Evolutionary conservation across 2,888 invertebrate genomes (phyloP), one percentile per base, ranked within the genome.

Genomic region (Lasioglossum pauxillum): DNA sequence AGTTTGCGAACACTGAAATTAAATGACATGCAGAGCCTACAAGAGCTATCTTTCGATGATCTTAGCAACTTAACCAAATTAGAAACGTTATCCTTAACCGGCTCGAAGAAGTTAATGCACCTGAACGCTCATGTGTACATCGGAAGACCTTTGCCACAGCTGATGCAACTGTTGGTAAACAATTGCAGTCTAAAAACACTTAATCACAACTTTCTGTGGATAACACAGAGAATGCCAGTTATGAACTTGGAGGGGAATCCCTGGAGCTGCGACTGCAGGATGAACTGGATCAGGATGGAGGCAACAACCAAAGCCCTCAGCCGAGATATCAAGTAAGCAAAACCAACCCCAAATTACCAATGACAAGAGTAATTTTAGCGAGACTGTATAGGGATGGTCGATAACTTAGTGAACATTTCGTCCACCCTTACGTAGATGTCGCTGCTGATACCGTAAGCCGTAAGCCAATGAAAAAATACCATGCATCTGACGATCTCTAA

Each of bases 241-340:
- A 87, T 97, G 73, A 96, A 96, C 89, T 90, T 97, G 16, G 96
- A 96, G 89, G 96, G 96, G 1, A 97, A 97, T 93, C 96, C 96
- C 0, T 97, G 97, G 97, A 94, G 94, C 16, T 97, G 97, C 89
- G 97, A 97, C 90, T 97, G 97, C 92, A 95, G 96, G 31, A 94
- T 97, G 73, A 92, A 94, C 38, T 96, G 96, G 96, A 95, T 89
- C 78, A 93, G 12, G 89, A 96, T 53, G 96, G 96, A 91, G 19
- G 83, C 89, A 19, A 38, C 67, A 2, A 83, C 80, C 3, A 82
- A 38, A 44, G 12, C 69, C 14, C 53, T 89, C 10, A 87, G 78
- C 7, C 77, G 77, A 5, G 79, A 88, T 23, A 91, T 91, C 14
- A 83, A 49, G 91, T 91, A 75, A 90, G 86, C 46, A 60, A 53